phyloP scores from a whole-genome alignment of 2,113 vertebrate species.

The Ctenodactylus gundi region DNA sequence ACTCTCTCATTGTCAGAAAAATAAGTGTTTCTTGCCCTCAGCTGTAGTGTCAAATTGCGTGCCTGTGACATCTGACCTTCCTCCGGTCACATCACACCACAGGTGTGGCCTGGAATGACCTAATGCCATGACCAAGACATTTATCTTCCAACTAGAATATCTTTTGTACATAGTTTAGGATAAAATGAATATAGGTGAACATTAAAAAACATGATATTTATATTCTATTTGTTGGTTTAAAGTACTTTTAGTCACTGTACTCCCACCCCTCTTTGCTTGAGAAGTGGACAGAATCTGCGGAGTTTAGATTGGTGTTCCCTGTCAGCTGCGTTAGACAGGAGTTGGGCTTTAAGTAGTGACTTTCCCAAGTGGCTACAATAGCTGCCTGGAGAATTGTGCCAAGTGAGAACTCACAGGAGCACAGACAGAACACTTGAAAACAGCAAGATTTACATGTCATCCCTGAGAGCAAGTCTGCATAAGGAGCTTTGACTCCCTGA shows the following conservation, averaged over 20 bases:
- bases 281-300: neutral
- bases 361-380: neutral
- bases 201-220: neutral
- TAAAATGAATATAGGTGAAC: neutral
- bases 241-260: neutral
- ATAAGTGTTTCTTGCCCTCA: neutral
- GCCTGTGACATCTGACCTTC: neutral
- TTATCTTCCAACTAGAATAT: no score
- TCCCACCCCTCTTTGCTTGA: neutral
- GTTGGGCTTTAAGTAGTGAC: neutral
- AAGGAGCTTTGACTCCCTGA: neutral
- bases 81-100: neutral
- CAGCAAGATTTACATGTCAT: neutral
- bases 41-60: neutral
- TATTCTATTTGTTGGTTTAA: neutral
- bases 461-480: neutral
- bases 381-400: rapidly evolving
- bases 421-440: neutral
- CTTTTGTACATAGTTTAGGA: neutral
- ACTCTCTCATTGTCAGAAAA: neutral
- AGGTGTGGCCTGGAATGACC: neutral
- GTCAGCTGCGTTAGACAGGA: neutral
- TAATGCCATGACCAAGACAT: no score
- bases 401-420: neutral
- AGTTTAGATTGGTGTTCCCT: neutral